A percentile compares a stretch with the other conserved stretches of the same genome.
Evolutionary conservation across 2,797 vertebrate genomes (phyloP).

Genomic region (Nyctalus aviator): DNA sequence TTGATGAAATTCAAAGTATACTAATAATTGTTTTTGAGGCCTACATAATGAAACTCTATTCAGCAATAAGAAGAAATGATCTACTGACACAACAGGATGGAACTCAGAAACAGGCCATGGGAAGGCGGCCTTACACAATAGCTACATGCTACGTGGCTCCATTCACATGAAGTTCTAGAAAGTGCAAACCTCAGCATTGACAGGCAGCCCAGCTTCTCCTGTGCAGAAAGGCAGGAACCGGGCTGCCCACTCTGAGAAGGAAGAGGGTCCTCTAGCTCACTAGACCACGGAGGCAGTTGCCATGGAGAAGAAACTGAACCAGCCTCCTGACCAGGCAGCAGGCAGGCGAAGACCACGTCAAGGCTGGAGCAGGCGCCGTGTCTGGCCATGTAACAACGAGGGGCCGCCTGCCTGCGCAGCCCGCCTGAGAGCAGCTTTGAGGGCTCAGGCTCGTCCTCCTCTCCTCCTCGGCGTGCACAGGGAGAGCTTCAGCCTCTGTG

Average conservation of each 20-base stretch:
- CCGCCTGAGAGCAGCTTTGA: conserved; percentile 94
- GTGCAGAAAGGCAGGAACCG: conserved; percentile 97
- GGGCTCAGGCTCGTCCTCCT: too few relatives aligned
- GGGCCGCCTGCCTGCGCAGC: conserved; percentile 91
- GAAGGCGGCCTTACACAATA: conserved; percentile 3
- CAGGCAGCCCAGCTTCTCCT: conserved; percentile 70
- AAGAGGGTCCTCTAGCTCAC: conserved; percentile 90
- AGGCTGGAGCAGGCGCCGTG: conserved; percentile 92
- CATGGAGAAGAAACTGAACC: conserved; percentile 96
- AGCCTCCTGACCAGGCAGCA: conserved; percentile 96
- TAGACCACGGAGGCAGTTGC: conserved; percentile 79
- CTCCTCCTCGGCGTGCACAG: neutral
- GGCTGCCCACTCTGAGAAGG: conserved; percentile 96
- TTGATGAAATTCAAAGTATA: conserved; percentile 14
- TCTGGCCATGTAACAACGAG: conserved; percentile 94
- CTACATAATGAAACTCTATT: neutral
- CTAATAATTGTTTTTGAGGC: neutral
- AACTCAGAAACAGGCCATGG: neutral
- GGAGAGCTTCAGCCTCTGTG: neutral
- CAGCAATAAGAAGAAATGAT: neutral
- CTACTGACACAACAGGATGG: neutral
- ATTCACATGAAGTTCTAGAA: conserved; percentile 31
- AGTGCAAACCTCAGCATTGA: neutral
- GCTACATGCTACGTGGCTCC: neutral
- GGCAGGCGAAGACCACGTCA: conserved; percentile 96